Percentiles rank a stretch among this genome's conserved stretches.
phyloP scores from a whole-genome alignment of 2,797 vertebrate species.

The Antennarius maculatus region DNA sequence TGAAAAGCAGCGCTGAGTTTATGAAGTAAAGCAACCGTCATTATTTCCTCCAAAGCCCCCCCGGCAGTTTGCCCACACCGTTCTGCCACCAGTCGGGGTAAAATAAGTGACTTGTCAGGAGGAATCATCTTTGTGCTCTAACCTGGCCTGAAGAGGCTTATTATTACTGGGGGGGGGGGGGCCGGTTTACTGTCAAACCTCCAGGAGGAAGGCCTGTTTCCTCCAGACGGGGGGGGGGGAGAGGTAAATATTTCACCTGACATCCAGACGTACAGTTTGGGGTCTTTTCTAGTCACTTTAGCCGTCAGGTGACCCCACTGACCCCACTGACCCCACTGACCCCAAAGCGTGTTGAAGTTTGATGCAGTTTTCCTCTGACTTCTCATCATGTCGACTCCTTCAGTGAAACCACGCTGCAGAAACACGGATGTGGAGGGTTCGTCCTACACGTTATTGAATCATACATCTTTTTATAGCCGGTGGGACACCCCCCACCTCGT shows the following conservation, averaged over 20 bases:
- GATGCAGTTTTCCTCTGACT: too few species aligned
- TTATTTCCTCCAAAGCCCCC: slow-evolving; percentile 77
- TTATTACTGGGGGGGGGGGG: slow-evolving; percentile 69
- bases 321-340: too few species aligned
- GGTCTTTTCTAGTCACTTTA: background rate
- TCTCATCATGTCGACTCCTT: too few species aligned
- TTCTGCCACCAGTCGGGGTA: slow-evolving; percentile 22
- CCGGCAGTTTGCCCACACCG: slow-evolving; percentile 26
- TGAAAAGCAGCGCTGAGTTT: slow-evolving; percentile 89
- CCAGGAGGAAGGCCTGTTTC: slow-evolving; percentile 40
- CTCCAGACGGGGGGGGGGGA: slow-evolving; percentile 46
- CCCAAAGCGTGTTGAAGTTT: too few species aligned
- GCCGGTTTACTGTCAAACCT: slow-evolving; percentile 71
- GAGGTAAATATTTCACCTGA: slow-evolving; percentile 66
- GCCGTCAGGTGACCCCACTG: too few species aligned
- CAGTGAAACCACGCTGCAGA: too few species aligned
- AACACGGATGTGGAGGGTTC: too few species aligned
- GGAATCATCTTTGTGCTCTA: slow-evolving; percentile 60
- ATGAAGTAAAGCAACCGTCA: slow-evolving; percentile 93
- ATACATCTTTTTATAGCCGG: too few species aligned
- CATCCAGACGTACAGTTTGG: slow-evolving; percentile 37
- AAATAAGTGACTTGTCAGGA: slow-evolving; percentile 53
- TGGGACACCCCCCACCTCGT: too few species aligned
- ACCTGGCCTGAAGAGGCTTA: slow-evolving; percentile 66
- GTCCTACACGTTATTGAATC: too few species aligned